Base-by-base conservation (phyloP, 2,888 invertebrate genomes). In the Odiellus spinosus region DNA sequence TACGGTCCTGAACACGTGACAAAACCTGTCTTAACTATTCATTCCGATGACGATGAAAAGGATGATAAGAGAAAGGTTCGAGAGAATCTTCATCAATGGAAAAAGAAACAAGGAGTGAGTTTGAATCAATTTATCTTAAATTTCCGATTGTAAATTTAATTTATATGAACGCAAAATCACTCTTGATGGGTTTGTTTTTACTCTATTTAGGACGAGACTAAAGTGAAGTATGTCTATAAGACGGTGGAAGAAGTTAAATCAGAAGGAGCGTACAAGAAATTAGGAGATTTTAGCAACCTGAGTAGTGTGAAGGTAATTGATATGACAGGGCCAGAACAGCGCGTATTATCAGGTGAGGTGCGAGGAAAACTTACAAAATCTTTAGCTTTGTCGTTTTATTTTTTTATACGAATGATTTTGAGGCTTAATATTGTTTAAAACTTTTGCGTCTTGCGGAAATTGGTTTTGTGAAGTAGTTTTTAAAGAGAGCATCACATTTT, bases 291-390 rank as follows among this genome's bases (percentile, higher is more conserved):
- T 15, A 56, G 56, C 52, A 55, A 60, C 19, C 50, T 60, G 40
- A 55, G 80, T 32, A 85, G 85, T 66, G 90, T 91, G 38, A 95
- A 95, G 57, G 95, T 99, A 11, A 96, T 98, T 54, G 98, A 98
- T 67, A 88, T 98, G 90, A 96, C 96, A 6, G 96, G 96, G 0
- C 86, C 84, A 0, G 88, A 96, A 66, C 82, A 85, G 63, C 75
- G 90, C 46, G 83, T 96, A 34, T 72, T 90, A 38, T 53, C 57
- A 46, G 55, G 57, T 57, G 49, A 50, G 48, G 45, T 26, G 26
- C 8, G 26, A 26, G 8, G 5, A 26, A 4, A 26, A 26, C 26
- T 26, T 26, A 26, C 26, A 4, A 4, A 26, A 26, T 26, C 4
- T 26, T 26, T 26, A 26, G 26, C 26, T 26, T n/a, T n/a, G 8